Evolutionary conservation across 2,113 vertebrate species (phyloP).

Genomic region (Gallinago media): DNA sequence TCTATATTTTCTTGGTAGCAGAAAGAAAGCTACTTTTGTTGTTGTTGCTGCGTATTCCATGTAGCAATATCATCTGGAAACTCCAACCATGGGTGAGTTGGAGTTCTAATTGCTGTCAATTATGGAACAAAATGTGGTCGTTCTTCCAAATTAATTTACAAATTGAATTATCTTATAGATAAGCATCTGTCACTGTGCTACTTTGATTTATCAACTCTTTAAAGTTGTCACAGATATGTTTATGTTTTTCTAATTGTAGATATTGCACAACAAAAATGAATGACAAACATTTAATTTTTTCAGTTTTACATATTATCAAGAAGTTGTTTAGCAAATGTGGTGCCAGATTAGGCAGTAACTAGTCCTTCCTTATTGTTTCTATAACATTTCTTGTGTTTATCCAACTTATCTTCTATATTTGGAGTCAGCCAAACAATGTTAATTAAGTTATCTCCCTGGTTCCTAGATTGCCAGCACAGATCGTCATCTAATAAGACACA

Average conservation of each 20-base stretch:
- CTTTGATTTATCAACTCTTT: not conserved
- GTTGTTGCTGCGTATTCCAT: not conserved
- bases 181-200: not conserved
- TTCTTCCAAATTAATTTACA: not conserved
- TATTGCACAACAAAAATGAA: not conserved
- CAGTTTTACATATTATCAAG: not conserved
- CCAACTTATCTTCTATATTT: conserved; percentile 16
- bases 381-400: conserved; percentile 16
- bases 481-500: conserved; percentile 1
- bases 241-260: not conserved
- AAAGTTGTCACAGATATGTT: not conserved
- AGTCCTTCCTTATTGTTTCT: conserved; percentile 20
- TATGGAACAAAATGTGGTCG: not conserved
- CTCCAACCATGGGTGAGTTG: not conserved
- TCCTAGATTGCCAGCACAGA: conserved; percentile 1
- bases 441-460: conserved; percentile 26
- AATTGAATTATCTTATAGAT: not conserved
- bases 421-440: conserved; percentile 26
- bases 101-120: not conserved
- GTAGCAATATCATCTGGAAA: not conserved
- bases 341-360: not conserved
- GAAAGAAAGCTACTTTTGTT: not conserved
- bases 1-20: not conserved
- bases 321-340: not conserved
- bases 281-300: not conserved